Percentiles rank a stretch among this genome's conserved stretches.
These are phyloP conservation scores for Chloroceryle aenea DNA, from an alignment of 2,113 vertebrate genomes.

Conservation along the genomic window DNA sequence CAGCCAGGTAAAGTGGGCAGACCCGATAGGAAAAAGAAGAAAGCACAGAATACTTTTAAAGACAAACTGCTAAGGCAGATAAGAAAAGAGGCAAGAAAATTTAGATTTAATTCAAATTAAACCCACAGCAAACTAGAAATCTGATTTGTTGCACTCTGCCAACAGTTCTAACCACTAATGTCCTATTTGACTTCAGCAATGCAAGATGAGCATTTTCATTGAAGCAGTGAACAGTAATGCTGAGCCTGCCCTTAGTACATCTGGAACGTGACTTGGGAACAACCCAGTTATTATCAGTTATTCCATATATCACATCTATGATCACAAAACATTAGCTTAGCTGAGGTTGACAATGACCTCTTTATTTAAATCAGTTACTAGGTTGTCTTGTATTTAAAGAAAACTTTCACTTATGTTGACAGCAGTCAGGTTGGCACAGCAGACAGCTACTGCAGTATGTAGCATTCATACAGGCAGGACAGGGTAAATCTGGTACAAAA, in stretches of 20 bases:
- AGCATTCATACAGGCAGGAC: not conserved
- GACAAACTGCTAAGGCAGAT: not conserved
- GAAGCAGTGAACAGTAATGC: not conserved
- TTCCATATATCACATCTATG: not conserved
- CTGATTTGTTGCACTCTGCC: not conserved
- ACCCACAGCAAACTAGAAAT: not conserved
- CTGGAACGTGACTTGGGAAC: accelerated
- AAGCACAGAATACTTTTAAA: not conserved
- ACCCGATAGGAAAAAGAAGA: not conserved
- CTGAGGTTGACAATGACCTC: not conserved
- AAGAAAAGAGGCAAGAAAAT: not conserved
- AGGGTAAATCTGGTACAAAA: not conserved
- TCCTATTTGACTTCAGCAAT: not conserved
- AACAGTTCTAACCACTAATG: not conserved
- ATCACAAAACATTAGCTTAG: not conserved
- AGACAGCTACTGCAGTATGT: accelerated
- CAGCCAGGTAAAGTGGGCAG: not conserved
- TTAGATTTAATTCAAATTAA: not conserved
- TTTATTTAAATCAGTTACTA: not conserved
- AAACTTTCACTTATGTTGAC: not conserved
- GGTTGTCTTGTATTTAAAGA: not conserved
- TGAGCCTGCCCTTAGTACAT: not conserved
- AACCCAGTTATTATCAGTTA: not conserved
- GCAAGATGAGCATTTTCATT: not conserved
- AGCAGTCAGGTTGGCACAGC: not conserved